Conservation (phyloP, 30 jellyfish, hydroid and myxozoan species). For the Nemopilema nomurai region DNA sequence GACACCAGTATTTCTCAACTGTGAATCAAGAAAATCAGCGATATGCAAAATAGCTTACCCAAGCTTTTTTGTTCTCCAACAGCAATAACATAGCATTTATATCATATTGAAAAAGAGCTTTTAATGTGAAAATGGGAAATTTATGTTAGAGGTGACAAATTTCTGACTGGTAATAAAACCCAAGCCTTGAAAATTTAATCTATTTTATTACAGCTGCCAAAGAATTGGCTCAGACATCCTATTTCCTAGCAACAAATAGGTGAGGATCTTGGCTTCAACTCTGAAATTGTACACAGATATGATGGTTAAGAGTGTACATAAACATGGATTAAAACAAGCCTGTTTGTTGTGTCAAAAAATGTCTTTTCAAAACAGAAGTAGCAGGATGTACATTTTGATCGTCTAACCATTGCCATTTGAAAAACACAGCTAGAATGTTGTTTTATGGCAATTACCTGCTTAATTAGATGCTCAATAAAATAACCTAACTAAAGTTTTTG, state of each 20-base stretch:
- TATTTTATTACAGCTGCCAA: conserved; percentile 83
- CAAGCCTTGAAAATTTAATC: conserved; percentile 4
- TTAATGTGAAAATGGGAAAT: background rate
- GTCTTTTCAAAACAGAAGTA: too few species aligned
- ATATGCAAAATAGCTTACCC: too few species aligned
- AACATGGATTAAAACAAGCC: background rate
- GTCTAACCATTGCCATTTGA: too few species aligned
- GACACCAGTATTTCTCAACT: background rate
- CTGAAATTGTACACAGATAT: background rate
- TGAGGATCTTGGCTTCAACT: conserved; percentile 24
- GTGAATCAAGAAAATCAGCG: too few species aligned
- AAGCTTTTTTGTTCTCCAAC: too few species aligned
- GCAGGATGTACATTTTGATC: too few species aligned
- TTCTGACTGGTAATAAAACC: background rate
- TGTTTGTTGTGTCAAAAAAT: too few species aligned
- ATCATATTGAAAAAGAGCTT: background rate
- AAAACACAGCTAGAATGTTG: too few species aligned
- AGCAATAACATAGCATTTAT: too few species aligned
- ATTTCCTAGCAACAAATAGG: conserved; percentile 95
- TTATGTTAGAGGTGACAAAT: background rate
- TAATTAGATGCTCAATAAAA: too few species aligned
- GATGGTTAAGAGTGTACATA: background rate
- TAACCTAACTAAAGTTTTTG: too few species aligned
- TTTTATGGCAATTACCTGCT: too few species aligned
- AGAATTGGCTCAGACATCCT: conserved; percentile 96